Evolutionary conservation across 2,113 vertebrate species (phyloP).

Genomic region (Macaca mulatta): DNA sequence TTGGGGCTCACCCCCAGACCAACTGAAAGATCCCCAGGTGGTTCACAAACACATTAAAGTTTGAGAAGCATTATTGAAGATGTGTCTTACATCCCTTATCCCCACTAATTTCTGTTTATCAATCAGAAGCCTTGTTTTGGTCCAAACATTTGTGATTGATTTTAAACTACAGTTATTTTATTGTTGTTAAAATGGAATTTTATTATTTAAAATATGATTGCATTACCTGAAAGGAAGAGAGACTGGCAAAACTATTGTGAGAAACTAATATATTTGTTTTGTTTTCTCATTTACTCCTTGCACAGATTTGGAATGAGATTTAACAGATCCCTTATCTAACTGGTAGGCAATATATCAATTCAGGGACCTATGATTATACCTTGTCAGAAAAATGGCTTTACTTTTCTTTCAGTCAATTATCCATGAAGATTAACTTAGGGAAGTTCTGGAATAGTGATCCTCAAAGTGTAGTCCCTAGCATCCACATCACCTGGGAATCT

Average conservation of each 20-base stretch:
- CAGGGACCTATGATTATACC: neutral
- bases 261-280: neutral
- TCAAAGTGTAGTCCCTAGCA: neutral
- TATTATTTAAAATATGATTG: neutral
- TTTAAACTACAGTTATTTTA: conserved; percentile 9
- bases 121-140: neutral
- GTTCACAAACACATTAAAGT: neutral
- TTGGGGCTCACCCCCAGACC: neutral
- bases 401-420: neutral
- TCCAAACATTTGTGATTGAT: neutral
- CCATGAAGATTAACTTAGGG: neutral
- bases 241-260: neutral
- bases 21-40: neutral
- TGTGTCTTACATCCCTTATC: neutral
- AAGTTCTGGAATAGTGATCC: neutral
- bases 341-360: neutral
- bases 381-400: conserved; percentile 1
- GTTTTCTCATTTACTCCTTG: neutral
- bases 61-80: neutral
- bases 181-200: neutral
- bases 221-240: neutral
- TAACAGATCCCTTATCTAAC: neutral
- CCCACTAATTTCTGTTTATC: neutral
- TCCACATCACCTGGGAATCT: neutral
- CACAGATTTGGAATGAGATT: neutral